phyloP scores from a whole-genome alignment of 2,888 invertebrate genomes.

The Microplitis deprimator region DNA sequence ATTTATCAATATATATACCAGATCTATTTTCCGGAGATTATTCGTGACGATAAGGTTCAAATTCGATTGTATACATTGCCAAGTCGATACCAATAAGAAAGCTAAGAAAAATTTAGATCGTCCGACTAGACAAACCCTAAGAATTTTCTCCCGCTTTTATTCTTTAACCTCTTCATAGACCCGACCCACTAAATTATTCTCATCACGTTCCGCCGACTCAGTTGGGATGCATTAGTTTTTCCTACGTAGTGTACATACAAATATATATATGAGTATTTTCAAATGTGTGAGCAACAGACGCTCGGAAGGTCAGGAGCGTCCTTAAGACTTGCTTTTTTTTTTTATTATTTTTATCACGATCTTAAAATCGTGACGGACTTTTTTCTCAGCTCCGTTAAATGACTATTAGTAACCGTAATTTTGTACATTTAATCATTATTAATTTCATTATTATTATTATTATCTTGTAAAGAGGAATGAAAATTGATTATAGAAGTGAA shows the following conservation, averaged over 20 bases:
- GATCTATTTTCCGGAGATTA: conserved; percentile 8
- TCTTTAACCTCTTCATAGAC: conserved; percentile 14
- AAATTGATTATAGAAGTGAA: conserved; percentile 2
- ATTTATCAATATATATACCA: background rate
- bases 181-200: conserved; percentile 49
- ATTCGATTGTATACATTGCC: conserved; percentile 16
- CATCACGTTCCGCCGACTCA: conserved; percentile 56
- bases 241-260: background rate
- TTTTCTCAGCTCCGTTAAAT: background rate
- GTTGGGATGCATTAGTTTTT: conserved; percentile 57
- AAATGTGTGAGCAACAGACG: conserved; percentile 43
- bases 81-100: conserved; percentile 3
- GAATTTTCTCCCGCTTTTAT: conserved; percentile 4
- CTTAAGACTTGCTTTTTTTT: conserved; percentile 28
- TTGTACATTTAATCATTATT: background rate
- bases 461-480: background rate
- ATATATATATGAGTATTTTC: background rate
- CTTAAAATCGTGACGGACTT: conserved; percentile 10
- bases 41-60: background rate
- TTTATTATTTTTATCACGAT: conserved; percentile 14
- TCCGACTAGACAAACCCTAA: background rate
- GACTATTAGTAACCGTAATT: background rate
- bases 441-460: background rate
- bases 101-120: conserved; percentile 11
- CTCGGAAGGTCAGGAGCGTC: conserved; percentile 45